phyloP scores from a whole-genome alignment of 2,888 invertebrate genomes.

The Automeris io region DNA sequence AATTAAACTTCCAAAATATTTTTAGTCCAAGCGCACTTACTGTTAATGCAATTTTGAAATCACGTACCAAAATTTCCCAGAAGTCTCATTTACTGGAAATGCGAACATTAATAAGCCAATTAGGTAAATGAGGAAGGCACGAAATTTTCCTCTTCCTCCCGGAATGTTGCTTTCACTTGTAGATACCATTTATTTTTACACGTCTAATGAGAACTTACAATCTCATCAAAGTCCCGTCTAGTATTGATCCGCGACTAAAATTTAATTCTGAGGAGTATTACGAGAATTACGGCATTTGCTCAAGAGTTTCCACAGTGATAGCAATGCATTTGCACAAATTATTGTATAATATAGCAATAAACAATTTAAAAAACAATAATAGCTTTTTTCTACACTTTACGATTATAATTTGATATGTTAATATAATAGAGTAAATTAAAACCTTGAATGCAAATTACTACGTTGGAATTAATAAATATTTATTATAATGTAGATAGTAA shows the following conservation, averaged over 20 bases:
- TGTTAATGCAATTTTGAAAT: conserved; percentile 6
- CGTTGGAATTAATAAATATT: no score
- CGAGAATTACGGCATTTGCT: no score
- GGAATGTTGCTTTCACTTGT: conserved; percentile 31
- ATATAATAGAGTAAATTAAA: no score
- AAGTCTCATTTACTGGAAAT: conserved; percentile 11
- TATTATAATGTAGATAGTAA: no score
- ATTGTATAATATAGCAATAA: no score
- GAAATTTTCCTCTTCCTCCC: conserved; percentile 21
- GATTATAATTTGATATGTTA: no score
- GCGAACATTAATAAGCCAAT: conserved; percentile 25
- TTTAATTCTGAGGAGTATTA: conserved; percentile 10
- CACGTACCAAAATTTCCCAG: conserved; percentile 9
- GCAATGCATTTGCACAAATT: no score
- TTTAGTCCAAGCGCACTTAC: not conserved
- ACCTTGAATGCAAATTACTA: no score
- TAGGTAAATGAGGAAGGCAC: conserved; percentile 35
- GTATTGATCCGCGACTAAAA: conserved; percentile 32
- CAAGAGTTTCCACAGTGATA: no score
- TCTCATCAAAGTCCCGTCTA: conserved; percentile 32
- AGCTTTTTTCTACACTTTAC: no score
- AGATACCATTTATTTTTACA: conserved; percentile 61
- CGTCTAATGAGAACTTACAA: conserved; percentile 63
- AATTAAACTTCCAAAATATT: no score
- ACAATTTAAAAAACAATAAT: no score